Evolutionary conservation across 2,113 vertebrate species (phyloP), one percentile per base, ranked within the genome.

Genomic region (Kryptolebias marmoratus): DNA sequence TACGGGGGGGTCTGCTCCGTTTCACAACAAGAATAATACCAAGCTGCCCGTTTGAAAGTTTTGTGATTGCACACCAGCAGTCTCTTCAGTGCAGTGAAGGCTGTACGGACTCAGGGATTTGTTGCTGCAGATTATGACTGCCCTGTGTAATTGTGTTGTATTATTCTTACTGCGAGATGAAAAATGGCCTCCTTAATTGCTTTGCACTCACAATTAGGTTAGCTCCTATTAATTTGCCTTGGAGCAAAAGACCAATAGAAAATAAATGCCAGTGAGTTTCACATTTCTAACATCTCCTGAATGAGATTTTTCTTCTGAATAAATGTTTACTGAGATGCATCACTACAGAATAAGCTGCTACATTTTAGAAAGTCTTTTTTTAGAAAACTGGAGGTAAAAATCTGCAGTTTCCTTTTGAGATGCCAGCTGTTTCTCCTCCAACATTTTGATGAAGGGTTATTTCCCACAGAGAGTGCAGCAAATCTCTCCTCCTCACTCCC

Each of bases 121-220:
- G 76, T 81, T 80, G 75, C 65, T 74, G 77, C 32, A 82, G 65
- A 85, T 77, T 76, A 72, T 56, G 70, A 71, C 68, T 64, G 44
- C 61, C 63, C 80, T 48, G 50, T 73, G 52, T 87, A 86, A 88
- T 89, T 44, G 63, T 88, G 85, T 88, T 66, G 66, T 69, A 73
- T 82, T 90, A 90, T 89, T 90, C 74, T 88, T 16, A 86, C 72
- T 75, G 70, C 47, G 63, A n/a, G 11, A 62, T 91, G 86, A 92
- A 74, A 87, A 88, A 92, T 73, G 53, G 66, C 67, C n/a, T 5
- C 16, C 67, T 62, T 80, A 71, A 81, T 87, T 79, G 76, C 73
- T 75, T 74, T 9, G 8, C 61, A 83, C 56, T 76, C 22, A 63
- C 47, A 85, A 90, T 80, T 71, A 69, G 86, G 88, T 89, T 88